Percentiles rank a stretch among this genome's conserved stretches.
These are phyloP conservation scores for Equus przewalskii DNA, from an alignment of 2,113 vertebrate species.

Conservation along the genomic window DNA sequence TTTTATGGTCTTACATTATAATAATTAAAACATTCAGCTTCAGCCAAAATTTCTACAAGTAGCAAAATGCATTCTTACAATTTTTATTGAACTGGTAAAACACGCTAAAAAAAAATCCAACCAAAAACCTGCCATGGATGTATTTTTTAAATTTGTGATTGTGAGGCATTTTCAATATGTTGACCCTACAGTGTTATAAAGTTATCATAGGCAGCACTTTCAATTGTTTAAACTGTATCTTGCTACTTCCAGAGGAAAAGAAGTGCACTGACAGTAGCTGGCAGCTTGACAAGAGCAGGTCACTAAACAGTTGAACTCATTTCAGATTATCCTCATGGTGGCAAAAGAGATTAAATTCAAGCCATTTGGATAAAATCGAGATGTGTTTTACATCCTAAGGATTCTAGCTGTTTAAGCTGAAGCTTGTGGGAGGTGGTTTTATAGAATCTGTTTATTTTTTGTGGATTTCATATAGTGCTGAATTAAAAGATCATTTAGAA, in stretches of 20 bases:
- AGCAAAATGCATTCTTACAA: constrained; percentile 70
- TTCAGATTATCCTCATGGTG: constrained; percentile 36
- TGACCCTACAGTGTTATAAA: neutral
- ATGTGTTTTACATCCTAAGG: neutral
- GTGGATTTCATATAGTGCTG: neutral
- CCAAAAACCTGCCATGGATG: neutral
- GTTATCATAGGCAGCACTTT: neutral
- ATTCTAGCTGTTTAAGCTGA: constrained; percentile 64
- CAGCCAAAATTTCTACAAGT: constrained; percentile 72
- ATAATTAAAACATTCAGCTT: constrained; percentile 79
- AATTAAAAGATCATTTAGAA: neutral
- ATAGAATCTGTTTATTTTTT: constrained; percentile 22
- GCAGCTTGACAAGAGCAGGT: neutral
- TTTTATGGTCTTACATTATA: constrained; percentile 64
- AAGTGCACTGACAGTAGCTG: neutral
- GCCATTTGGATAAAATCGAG: neutral
- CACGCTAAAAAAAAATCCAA: neutral
- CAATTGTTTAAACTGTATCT: constrained; percentile 15
- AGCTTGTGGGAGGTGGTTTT: constrained; percentile 48
- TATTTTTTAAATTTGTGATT: constrained; percentile 40
- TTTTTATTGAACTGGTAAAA: constrained; percentile 45
- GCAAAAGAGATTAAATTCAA: constrained; percentile 64
- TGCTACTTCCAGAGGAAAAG: neutral
- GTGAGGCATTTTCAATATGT: constrained; percentile 67
- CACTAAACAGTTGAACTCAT: neutral